A percentile compares a stretch with the other conserved stretches of the same genome.
These are phyloP conservation scores for Tamias sibiricus DNA, from an alignment of 2,113 vertebrate species.

Conservation along the genomic window DNA sequence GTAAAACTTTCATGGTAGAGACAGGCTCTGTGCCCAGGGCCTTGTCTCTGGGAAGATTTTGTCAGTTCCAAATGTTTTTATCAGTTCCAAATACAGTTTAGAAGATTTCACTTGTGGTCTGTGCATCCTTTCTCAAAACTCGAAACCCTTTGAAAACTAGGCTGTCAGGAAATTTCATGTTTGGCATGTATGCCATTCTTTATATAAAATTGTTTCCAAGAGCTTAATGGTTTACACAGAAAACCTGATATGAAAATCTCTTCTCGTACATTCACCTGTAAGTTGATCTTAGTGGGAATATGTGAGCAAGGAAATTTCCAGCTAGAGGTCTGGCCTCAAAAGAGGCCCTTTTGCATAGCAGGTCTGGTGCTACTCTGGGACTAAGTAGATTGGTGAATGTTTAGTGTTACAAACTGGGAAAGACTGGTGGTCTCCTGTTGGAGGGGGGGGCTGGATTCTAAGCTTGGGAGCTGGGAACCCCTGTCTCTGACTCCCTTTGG, in stretches of 20 bases:
- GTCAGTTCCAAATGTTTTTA: constrained; percentile 3
- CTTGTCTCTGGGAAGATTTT: constrained; percentile 11
- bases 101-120: constrained; percentile 61
- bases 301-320: not conserved
- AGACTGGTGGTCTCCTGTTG: not conserved
- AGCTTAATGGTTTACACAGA: constrained; percentile 46
- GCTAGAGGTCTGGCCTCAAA: not conserved
- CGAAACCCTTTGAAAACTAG: not conserved
- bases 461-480: not conserved
- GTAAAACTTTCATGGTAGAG: not conserved
- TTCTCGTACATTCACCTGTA: not conserved
- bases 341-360: not conserved
- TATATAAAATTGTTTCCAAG: not conserved
- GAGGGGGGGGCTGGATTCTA: not conserved
- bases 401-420: not conserved
- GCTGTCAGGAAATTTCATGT: not conserved
- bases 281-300: constrained; percentile 54
- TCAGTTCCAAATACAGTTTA: constrained; percentile 65
- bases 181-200: not conserved
- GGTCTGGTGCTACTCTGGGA: not conserved
- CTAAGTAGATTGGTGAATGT: not conserved
- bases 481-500: not conserved
- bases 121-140: constrained; percentile 52
- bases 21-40: not conserved
- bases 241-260: not conserved